Percentiles rank a stretch among this genome's conserved stretches.
Evolutionary conservation across 2,888 invertebrate genomes (phyloP).

Genomic region (Andrena bucephala): DNA sequence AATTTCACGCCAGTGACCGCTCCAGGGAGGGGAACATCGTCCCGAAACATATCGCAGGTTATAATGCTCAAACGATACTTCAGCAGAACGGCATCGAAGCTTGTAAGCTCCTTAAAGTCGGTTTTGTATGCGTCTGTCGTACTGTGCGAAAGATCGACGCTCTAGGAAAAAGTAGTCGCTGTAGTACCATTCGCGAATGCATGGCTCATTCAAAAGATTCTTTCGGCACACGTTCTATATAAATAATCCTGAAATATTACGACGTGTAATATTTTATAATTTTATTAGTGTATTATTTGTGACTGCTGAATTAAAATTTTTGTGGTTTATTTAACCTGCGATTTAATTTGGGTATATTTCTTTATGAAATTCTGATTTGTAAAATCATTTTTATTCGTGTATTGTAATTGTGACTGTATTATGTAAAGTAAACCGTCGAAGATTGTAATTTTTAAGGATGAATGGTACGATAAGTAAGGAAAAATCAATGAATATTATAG

Average conservation of each 20-base stretch:
- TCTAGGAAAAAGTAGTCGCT: neutral
- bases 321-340: too few species aligned
- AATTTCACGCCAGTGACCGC: constrained; percentile 38
- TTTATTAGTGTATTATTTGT: neutral
- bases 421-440: too few species aligned
- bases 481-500: too few species aligned
- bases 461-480: too few species aligned
- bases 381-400: too few species aligned
- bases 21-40: constrained; percentile 23
- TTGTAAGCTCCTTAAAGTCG: constrained; percentile 40
- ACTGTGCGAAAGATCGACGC: constrained; percentile 1
- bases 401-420: too few species aligned
- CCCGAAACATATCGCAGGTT: constrained; percentile 24
- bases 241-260: neutral
- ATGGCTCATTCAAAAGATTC: neutral
- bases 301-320: too few species aligned
- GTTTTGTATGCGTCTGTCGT: constrained; percentile 19
- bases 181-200: neutral
- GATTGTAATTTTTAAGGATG: too few species aligned
- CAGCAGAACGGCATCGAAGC: constrained; percentile 3
- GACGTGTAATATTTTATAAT: neutral
- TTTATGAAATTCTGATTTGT: too few species aligned
- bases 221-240: neutral
- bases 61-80: constrained; percentile 31
- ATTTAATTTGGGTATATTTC: too few species aligned